Base-by-base conservation (phyloP, 1,140 invertebrate species). In the Calycopis cecrops region DNA sequence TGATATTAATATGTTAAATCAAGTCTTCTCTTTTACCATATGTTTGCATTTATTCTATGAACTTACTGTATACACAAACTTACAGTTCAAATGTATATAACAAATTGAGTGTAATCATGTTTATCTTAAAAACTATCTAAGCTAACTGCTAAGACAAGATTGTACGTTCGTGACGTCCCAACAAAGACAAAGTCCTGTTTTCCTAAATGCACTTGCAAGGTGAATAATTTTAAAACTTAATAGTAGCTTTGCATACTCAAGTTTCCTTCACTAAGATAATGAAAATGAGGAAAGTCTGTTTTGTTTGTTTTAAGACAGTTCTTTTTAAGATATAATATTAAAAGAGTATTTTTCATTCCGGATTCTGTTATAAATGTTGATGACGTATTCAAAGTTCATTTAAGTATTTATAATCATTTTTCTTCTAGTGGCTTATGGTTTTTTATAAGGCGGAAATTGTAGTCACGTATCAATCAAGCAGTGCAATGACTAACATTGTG, bases 251-350 rank as follows among this genome's bases (percentile, higher is more conserved):
- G 51, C 51, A 53, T 40, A 53, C 51, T 53, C 51, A 40, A 53
- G 51, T 53, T 53, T 47, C 34, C 51, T 59, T 52, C 51, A 48
- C 44, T 59, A 49, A 53, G 57, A 59, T 59, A 59, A 59, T 59
- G 57, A 59, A 49, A 59, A 59, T 42, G 57, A 59, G 57, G 38
- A 38, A 59, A 59, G 57, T 59, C 57, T 51, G 51, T 44, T 38
- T 51, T 59, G 57, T 49, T 59, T 53, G 44, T 52, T 59, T 35
- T 21, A 37, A 59, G 57, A 59, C 52, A 59, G 52, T 18, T 59
- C 37, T 51, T 40, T 53, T 53, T 40, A 53, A 44, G 40, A 44
- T 44, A 44, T 44, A 44, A 44, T 12, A 16, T 16, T 44, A 44
- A 44, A 44, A 16, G 38, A 53, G 11, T 17, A 4, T 40, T 53